Evolutionary conservation across 2,113 vertebrate genomes (phyloP).

Genomic region (Chionis minor): DNA sequence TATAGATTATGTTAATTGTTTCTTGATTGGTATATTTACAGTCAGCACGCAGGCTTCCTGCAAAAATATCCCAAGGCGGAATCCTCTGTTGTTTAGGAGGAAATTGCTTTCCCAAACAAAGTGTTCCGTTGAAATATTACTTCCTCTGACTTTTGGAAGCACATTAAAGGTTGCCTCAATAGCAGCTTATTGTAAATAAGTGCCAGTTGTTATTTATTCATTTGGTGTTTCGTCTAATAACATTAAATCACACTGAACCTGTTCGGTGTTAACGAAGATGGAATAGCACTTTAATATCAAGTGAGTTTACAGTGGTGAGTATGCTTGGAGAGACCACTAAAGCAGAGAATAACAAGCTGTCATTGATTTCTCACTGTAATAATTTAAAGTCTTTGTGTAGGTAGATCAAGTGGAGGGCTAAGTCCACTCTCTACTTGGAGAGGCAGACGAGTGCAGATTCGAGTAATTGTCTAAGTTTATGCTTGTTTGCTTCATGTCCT

Average conservation of each 20-base stretch:
- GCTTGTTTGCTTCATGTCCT: not conserved
- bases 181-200: not conserved
- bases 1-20: not conserved
- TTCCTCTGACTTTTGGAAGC: conserved; percentile 19
- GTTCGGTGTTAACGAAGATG: not conserved
- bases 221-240: conserved; percentile 1
- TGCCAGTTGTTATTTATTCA: not conserved
- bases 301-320: not conserved
- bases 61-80: not conserved
- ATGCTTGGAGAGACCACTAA: not conserved
- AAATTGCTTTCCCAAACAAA: conserved; percentile 29
- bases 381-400: not conserved
- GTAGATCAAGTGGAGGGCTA: not conserved
- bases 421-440: not conserved
- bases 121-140: not conserved
- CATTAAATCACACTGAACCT: not conserved
- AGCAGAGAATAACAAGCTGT: not conserved
- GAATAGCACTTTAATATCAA: not conserved
- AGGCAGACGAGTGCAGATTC: not conserved
- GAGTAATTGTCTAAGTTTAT: not conserved
- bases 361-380: not conserved
- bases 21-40: not conserved
- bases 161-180: not conserved
- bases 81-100: not conserved
- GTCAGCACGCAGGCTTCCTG: not conserved